These are phyloP conservation scores for Lepidostoma basale DNA, from an alignment of 1,140 invertebrate genomes.

Conservation along the genomic window DNA sequence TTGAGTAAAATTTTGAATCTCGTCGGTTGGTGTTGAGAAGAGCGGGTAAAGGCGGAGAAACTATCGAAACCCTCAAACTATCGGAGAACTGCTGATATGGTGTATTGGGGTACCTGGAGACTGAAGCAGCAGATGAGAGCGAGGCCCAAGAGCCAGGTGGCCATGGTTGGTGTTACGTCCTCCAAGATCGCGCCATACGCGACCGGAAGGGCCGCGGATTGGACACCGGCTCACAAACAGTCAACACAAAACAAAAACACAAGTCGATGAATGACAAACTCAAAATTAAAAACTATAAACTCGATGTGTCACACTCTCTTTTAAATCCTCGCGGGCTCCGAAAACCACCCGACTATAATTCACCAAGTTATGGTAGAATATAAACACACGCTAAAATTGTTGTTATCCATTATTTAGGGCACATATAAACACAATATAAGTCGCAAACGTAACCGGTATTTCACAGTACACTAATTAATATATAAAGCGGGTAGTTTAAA, in stretches of 20 bases:
- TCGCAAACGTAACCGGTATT: constrained; percentile 23
- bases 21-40: too few relatives aligned
- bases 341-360: constrained; percentile 23
- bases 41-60: not conserved
- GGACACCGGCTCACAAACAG: constrained; percentile 23
- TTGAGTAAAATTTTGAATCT: not conserved
- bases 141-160: constrained; percentile 30
- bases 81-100: not conserved
- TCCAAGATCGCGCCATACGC: constrained; percentile 32
- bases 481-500: constrained; percentile 19
- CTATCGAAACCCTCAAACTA: not conserved
- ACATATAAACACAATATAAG: constrained; percentile 27
- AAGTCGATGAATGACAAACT: constrained; percentile 29
- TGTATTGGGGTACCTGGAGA: constrained; percentile 26
- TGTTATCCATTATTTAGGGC: constrained; percentile 34
- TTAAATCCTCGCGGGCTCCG: constrained; percentile 22
- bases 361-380: constrained; percentile 33
- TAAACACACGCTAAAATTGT: constrained; percentile 35
- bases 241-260: constrained; percentile 34
- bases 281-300: constrained; percentile 26
- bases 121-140: constrained; percentile 25
- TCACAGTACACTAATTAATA: constrained; percentile 34
- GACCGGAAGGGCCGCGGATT: constrained; percentile 22
- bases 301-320: constrained; percentile 22
- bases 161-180: constrained; percentile 33